Base-by-base conservation (phyloP, 2,888 invertebrate genomes). In the Drosophila eohydei region DNA sequence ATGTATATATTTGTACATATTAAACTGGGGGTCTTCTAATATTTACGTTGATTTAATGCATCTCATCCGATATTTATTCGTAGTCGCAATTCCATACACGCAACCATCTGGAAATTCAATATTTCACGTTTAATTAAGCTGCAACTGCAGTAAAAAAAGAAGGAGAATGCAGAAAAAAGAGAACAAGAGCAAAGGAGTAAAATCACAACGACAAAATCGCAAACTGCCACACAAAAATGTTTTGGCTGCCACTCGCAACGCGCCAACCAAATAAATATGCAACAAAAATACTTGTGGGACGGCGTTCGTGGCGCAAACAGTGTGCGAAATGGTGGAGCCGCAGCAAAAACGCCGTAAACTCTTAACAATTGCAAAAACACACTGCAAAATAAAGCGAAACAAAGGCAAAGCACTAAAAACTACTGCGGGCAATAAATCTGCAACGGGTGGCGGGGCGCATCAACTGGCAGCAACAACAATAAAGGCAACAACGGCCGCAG, bases 51-150 rank as follows among this genome's bases (percentile, higher is more conserved):
- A 71, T 64, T 77, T 67, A 68, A 50, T 36, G 55, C 16, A 64
- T 28, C 55, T 78, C 64, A 43, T 69, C 38, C 59, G 56, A 66
- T 66, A 74, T 74, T 77, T 78, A 78, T 78, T 44, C 41, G 56
- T 28, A 48, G 41, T 69, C 40, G 40, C 51, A 41, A 38, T 59
- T 34, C 56, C 59, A 52, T 40, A 12, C 28, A 60, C 43, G 61
- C 80, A 75, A 64, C 80, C 74, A 73, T 77, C 72, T 80, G 83
- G 74, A 79, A 79, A 61, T 79, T 61, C 86, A 78, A 82, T 88
- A 78, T 86, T 85, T 88, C 67, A 88, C 86, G 86, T 82, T 83
- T 88, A 83, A 88, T 83, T 83, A 83, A 88, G 88, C 83, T 83
- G 72, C 80, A 80, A 80, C 59, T 59, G 78, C 60, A 70, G 66